Evolutionary conservation across 2,113 vertebrate genomes (phyloP).

Genomic region (Nansenia antarctica): DNA sequence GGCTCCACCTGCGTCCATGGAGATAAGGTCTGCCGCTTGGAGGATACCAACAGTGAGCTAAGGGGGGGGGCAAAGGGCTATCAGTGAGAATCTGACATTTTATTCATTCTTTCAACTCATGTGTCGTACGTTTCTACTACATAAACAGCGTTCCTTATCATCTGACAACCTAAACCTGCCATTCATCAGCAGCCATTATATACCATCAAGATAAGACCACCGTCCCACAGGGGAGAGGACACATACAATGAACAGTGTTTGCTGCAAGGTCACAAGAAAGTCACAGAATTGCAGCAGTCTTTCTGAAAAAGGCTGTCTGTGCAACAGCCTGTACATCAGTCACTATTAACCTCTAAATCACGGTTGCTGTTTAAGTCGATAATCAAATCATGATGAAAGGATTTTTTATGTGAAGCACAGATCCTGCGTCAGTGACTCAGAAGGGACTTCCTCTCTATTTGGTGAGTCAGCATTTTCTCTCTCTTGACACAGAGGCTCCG

Average conservation of each 20-base stretch:
- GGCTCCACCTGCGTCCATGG: conserved; percentile 94
- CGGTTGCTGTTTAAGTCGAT: neutral
- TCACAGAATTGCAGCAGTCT: neutral
- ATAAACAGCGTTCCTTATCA: neutral
- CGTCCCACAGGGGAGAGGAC: neutral
- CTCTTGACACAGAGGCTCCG: conserved; percentile 6
- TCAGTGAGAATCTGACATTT: conserved; percentile 2
- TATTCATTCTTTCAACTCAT: neutral
- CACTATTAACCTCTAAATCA: neutral
- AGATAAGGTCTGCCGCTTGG: conserved; percentile 94
- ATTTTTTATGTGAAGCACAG: neutral
- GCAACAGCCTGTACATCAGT: too few relatives aligned
- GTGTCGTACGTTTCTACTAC: conserved; percentile 16
- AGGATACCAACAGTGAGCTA: conserved; percentile 94
- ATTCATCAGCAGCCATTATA: conserved; percentile 29
- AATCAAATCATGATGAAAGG: neutral
- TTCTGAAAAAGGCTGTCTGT: neutral
- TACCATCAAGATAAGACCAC: neutral
- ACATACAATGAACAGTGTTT: neutral
- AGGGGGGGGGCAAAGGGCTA: neutral
- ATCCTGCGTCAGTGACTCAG: neutral
- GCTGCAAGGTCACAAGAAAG: conserved; percentile 11
- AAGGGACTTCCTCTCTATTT: neutral
- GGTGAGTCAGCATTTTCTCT: neutral
- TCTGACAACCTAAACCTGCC: conserved; percentile 32